These are phyloP conservation scores for Melanostigma gelatinosum DNA, from an alignment of 2,113 vertebrate species.

Conservation along the genomic window DNA sequence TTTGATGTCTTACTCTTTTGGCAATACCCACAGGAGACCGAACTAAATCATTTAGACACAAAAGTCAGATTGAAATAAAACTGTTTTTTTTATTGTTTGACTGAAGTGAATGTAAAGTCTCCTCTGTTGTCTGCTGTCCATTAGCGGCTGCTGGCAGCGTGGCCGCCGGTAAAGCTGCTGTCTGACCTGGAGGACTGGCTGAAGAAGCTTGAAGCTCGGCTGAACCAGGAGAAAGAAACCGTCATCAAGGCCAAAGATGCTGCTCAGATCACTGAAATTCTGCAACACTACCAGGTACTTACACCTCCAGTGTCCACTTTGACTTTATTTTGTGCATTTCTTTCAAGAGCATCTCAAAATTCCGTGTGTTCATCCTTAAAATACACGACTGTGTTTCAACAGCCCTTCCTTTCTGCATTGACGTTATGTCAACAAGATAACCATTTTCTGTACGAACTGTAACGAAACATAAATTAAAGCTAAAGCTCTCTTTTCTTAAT, in stretches of 20 bases:
- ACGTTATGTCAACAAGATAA: not conserved
- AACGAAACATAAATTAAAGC: not conserved
- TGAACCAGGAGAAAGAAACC: slow-evolving; percentile 55
- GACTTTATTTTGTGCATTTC: not conserved
- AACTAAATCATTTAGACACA: not conserved
- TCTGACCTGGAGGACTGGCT: slow-evolving; percentile 87
- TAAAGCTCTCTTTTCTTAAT: not conserved
- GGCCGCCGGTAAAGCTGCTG: slow-evolving; percentile 86
- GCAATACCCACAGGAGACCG: not conserved
- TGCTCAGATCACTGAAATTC: slow-evolving; percentile 75
- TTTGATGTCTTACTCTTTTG: slow-evolving; percentile 19
- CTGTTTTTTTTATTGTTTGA: not conserved
- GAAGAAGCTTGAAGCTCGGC: slow-evolving; percentile 72
- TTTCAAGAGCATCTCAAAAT: not conserved
- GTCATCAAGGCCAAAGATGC: slow-evolving; percentile 52
- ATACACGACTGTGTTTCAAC: not conserved
- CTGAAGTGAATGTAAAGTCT: not conserved
- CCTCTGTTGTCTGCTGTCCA: not conserved
- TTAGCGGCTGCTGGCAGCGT: slow-evolving; percentile 87
- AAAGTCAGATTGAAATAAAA: not conserved
- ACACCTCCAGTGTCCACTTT: not conserved
- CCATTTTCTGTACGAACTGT: not conserved
- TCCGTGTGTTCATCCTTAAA: not conserved
- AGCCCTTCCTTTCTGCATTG: not conserved
- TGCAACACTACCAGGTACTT: slow-evolving; percentile 86